A percentile compares a stretch with the other conserved stretches of the same genome.
Evolutionary conservation across 2,113 vertebrate genomes (phyloP).

Genomic region (Hylia prasina): DNA sequence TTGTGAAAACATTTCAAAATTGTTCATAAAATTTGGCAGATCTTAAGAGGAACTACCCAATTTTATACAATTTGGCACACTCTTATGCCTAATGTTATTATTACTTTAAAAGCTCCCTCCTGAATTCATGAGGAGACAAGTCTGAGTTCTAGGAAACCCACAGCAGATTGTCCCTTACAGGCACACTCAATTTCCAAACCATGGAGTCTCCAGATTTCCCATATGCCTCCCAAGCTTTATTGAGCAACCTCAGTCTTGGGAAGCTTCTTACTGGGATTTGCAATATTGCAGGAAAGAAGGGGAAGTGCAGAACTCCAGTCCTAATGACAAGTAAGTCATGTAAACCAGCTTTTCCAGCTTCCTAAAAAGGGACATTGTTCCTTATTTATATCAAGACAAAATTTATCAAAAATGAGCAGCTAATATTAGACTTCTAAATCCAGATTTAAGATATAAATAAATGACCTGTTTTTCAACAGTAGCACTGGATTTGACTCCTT

Average conservation of each 20-base stretch:
- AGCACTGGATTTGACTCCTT: not conserved
- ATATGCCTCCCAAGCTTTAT: not conserved
- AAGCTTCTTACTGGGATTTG: not conserved
- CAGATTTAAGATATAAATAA: conserved; percentile 13
- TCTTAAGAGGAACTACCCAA: not conserved
- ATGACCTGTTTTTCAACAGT: not conserved
- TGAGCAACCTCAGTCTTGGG: not conserved
- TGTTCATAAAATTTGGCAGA: not conserved
- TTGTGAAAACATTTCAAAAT: not conserved
- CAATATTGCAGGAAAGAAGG: not conserved
- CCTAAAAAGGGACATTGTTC: not conserved
- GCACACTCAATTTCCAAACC: not conserved
- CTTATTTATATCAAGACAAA: not conserved
- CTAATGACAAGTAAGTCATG: not conserved
- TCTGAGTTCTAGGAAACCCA: not conserved
- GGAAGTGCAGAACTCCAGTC: not conserved
- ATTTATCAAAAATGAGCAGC: not conserved
- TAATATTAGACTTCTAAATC: not conserved
- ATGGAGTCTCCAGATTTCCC: not conserved
- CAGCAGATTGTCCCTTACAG: not conserved
- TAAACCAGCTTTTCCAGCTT: not conserved
- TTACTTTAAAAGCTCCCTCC: not conserved
- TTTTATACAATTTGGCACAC: not conserved
- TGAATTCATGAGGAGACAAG: not conserved
- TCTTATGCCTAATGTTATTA: not conserved